A percentile compares a stretch with the other conserved stretches of the same genome.
Conservation (phyloP, 2,888 invertebrate genomes). For the Melanostoma mellinum region DNA sequence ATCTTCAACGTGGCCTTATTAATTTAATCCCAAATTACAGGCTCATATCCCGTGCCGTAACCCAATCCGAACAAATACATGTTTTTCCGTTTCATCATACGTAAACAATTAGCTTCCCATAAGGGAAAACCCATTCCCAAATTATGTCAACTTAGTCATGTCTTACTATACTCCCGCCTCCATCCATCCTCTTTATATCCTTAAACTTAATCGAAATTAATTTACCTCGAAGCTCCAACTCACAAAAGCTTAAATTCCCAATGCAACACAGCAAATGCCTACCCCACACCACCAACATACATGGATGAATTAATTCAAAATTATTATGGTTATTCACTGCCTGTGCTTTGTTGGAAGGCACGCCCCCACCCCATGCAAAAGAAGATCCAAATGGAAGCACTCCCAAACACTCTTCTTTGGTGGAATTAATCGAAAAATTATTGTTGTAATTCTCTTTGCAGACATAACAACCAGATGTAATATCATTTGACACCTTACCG, state of each 20-base stretch:
- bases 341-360: too few species aligned
- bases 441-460: too few species aligned
- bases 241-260: constrained; percentile 10
- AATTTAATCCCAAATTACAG: too few species aligned
- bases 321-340: constrained; percentile 12
- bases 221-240: constrained; percentile 16
- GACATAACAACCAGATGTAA: constrained; percentile 22
- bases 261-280: not conserved
- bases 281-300: not conserved
- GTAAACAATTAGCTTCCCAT: constrained; percentile 23
- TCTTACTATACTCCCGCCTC: constrained; percentile 8
- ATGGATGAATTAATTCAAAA: constrained; percentile 30
- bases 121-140: constrained; percentile 52
- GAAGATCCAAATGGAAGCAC: constrained; percentile 1
- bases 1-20: too few species aligned
- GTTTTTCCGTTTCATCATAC: constrained; percentile 1
- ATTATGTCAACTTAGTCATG: constrained; percentile 33
- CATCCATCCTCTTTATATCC: not conserved
- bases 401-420: not conserved
- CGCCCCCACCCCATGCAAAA: too few species aligned
- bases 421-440: constrained; percentile 24
- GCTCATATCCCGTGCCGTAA: not conserved
- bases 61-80: not conserved
- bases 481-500: constrained; percentile 42
- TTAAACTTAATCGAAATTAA: constrained; percentile 29